These are phyloP conservation scores for Cheilinus undulatus DNA, from an alignment of 2,113 vertebrate species.

Conservation along the genomic window DNA sequence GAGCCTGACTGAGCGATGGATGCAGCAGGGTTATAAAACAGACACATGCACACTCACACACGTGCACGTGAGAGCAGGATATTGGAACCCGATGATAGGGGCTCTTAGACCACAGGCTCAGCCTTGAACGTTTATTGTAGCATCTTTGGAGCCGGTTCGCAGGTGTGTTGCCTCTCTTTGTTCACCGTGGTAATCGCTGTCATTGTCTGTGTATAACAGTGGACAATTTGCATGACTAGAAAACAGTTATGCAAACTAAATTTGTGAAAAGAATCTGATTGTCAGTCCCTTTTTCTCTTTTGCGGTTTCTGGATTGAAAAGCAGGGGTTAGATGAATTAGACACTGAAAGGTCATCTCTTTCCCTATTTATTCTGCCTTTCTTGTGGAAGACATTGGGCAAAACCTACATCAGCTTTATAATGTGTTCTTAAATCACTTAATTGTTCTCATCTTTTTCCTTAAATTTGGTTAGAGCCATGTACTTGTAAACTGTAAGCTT, in stretches of 20 bases:
- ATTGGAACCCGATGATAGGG: slow-evolving; percentile 70
- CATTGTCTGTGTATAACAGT: background rate
- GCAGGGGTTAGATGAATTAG: too few species aligned
- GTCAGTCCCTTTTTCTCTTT: background rate
- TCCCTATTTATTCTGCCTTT: too few species aligned
- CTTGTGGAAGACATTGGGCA: too few species aligned
- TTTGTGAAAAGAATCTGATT: background rate
- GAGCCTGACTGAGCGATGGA: slow-evolving; percentile 47
- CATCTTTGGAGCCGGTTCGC: slow-evolving; percentile 30
- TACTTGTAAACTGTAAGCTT: too few species aligned
- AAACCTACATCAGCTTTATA: too few species aligned
- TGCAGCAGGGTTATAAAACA: slow-evolving; percentile 40
- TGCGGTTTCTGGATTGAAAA: background rate
- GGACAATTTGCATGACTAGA: background rate
- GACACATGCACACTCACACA: slow-evolving; percentile 12
- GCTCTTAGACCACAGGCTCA: slow-evolving; percentile 9
- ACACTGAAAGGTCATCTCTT: too few species aligned
- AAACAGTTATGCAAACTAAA: slow-evolving; percentile 1
- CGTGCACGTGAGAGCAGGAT: slow-evolving; percentile 47
- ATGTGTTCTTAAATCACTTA: too few species aligned
- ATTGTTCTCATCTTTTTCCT: too few species aligned
- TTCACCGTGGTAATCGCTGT: background rate
- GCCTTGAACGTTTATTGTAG: slow-evolving; percentile 58
- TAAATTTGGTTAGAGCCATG: too few species aligned
- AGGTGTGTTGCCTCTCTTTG: slow-evolving; percentile 50